Conservation (phyloP, 2,888 invertebrate species). For the Perizoma flavofasciatum region DNA sequence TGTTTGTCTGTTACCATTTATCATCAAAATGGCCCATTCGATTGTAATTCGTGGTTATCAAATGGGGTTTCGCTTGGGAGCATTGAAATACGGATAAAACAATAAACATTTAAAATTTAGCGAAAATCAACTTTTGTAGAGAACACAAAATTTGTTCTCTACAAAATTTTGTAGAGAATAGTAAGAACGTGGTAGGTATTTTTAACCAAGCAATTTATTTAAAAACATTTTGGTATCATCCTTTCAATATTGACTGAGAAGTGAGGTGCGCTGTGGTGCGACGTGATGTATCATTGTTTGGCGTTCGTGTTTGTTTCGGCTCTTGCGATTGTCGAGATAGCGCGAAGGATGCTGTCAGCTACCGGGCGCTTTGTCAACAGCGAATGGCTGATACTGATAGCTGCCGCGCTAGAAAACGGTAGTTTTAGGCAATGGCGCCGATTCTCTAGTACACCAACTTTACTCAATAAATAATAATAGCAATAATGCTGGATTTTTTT, state of each 20-base stretch:
- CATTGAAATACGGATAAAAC: too few relatives aligned
- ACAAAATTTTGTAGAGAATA: too few relatives aligned
- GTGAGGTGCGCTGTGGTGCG: conserved; percentile 30
- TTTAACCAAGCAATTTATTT: background rate
- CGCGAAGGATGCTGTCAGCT: conserved; percentile 54
- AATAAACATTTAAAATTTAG: too few relatives aligned
- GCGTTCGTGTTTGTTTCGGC: conserved; percentile 43
- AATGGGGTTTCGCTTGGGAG: too few relatives aligned
- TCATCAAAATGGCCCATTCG: too few relatives aligned
- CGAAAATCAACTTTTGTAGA: too few relatives aligned
- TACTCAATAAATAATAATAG: too few relatives aligned
- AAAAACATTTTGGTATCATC: conserved; percentile 19
- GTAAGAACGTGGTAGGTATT: background rate
- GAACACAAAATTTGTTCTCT: too few relatives aligned
- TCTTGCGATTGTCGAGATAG: conserved; percentile 46
- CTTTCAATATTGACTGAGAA: conserved; percentile 52
- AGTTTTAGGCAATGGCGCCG: conserved; percentile 1
- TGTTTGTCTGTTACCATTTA: too few relatives aligned
- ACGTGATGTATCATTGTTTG: conserved; percentile 56
- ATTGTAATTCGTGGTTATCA: too few relatives aligned
- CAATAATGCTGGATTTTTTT: too few relatives aligned
- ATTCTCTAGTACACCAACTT: too few relatives aligned
- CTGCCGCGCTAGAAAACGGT: conserved; percentile 13
- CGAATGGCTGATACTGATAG: conserved; percentile 10
- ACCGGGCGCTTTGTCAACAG: conserved; percentile 49